Base-by-base conservation (phyloP, 1,140 invertebrate genomes). In the Pogonognathellus flavescens region DNA sequence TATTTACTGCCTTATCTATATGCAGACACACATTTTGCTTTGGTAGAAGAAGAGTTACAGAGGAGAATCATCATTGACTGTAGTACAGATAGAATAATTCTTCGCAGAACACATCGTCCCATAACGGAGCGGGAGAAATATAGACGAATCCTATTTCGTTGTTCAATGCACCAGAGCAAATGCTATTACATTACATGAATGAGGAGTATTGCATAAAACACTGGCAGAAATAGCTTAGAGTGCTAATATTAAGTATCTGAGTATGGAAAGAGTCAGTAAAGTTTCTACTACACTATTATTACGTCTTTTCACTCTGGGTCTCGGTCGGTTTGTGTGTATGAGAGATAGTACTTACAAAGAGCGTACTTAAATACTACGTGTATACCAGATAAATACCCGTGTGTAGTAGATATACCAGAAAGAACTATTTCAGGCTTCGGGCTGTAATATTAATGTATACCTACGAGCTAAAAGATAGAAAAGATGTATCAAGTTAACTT, bases 101-200 rank as follows among this genome's bases (percentile, higher is more conserved):
- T 55, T 20, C 8, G 62, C 5, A 66, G 14, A 11, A 13, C 18
- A 60, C 31, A 66, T 66, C 14, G 62, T 66, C 13, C 31, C 4
- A 66, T 22, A 25, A 66, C 9, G 59, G 18, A 60, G 22, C 3
- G 62, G 49, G 41, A 41, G 16, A 16, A 76, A 57, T 13, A 16
- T 10, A 76, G 31, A 76, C 13, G 70, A 76, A 76, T 76, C 70
- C 70, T 49, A 76, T 76, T 76, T 31, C 13, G n/a, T 18, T 49
- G 66, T 72, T 16, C 66, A 72, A 31, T 72, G 66, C 66, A 72
- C 16, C 31, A 25, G 25, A 31, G 25, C 13, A 72, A 72, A 49
- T 72, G 11, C 16, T 49, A 49, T 49, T 49, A 57, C 11, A n/a
- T 57, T 57, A 41, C 11, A 72, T 14, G 66, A 72, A 72, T 72